A percentile compares a stretch with the other conserved stretches of the same genome.
These are phyloP conservation scores for Caenorhabditis panamensis DNA, from an alignment of 2,888 invertebrate species.

Conservation along the genomic window DNA sequence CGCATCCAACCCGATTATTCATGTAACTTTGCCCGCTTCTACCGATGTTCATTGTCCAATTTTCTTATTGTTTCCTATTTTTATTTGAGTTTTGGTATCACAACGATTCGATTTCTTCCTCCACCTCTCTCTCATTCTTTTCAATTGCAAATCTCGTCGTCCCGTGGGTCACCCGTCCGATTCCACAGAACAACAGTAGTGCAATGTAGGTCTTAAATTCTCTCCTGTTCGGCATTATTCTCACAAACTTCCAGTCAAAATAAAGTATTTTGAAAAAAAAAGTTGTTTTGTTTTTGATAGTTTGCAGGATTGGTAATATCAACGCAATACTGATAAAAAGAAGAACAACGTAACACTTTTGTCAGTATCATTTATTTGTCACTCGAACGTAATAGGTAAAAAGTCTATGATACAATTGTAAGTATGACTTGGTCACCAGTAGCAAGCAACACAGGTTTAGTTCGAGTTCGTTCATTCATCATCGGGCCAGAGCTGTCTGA, in stretches of 20 bases:
- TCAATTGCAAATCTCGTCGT: conserved; percentile 39
- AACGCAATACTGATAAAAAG: too few relatives aligned
- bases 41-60: background rate
- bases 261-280: conserved; percentile 29
- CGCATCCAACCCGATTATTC: background rate
- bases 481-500: background rate
- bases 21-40: background rate
- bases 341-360: too few relatives aligned
- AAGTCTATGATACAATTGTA: too few relatives aligned
- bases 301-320: background rate
- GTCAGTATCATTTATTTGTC: too few relatives aligned
- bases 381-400: too few relatives aligned
- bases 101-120: conserved; percentile 27
- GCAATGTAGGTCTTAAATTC: conserved; percentile 37
- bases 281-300: background rate
- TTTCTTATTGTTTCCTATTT: conserved; percentile 28
- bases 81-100: conserved; percentile 32
- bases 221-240: conserved; percentile 7
- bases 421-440: too few relatives aligned
- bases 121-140: conserved; percentile 9
- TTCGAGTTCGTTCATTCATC: too few relatives aligned
- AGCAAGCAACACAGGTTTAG: too few relatives aligned
- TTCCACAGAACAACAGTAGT: conserved; percentile 34
- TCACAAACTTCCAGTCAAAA: conserved; percentile 30
- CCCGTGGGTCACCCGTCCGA: conserved; percentile 13